Evolutionary conservation across 2,888 invertebrate species (phyloP), one percentile per base, ranked within the genome.

Genomic region (Corbicula japonica): DNA sequence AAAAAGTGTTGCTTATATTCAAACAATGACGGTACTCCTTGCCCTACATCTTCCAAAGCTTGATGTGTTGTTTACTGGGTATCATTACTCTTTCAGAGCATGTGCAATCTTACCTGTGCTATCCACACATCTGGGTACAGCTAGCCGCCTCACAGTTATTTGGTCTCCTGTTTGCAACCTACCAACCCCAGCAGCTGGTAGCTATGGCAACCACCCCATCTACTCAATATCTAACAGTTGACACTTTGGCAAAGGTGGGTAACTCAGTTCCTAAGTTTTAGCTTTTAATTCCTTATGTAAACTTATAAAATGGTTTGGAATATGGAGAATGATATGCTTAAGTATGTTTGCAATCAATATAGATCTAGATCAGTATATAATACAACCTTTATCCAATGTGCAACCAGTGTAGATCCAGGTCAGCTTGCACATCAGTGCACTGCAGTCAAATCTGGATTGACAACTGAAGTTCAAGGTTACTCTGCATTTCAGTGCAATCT

Each of bases 101-200:
- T 82, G 87, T 91, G 4, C 83, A 88, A 73, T 60, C 61, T 15
- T 95, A 97, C 52, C 92, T 98, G 21, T 96, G 95, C 0, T 96
- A 98, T 92, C 96, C 97, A 18, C 98, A 98, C 91, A 95, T 96
- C 41, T 98, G 98, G 98, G 97, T 98, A 0, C 95, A 98, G 69
- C 94, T 97, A 56, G 95, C 95, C 74, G 95, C 97, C 0, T 95
- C 96, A 0, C 97, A 97, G 92, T 95, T 97, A 80, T 93, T 98
- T 52, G 96, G 96, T 0, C 95, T 95, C 58, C 94, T 98, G 62
- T 94, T 98, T 69, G 94, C 95, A 0, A 93, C 95, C 0, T 95
- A 96, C 58, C 95, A 96, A 89, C 93, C 95, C 10, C 95, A 95
- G 0, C 95, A 95, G 76, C 94, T 97, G 56, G 95, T 86, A 23